Conservation (phyloP, 2,113 vertebrate genomes). For the Sakesphorus luctuosus region DNA sequence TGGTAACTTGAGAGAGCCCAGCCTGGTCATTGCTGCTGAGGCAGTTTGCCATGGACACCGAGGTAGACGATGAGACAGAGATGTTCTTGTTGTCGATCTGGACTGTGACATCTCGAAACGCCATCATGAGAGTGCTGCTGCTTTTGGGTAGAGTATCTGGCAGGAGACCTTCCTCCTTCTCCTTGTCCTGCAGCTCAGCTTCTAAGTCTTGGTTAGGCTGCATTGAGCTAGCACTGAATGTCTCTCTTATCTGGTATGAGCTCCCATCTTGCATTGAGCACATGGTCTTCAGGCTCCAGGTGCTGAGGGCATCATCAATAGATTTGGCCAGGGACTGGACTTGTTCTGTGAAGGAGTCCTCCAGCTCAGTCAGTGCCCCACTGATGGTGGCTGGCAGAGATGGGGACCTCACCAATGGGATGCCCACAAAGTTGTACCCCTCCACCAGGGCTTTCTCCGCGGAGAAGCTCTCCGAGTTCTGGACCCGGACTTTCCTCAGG, state of each 20-base stretch:
- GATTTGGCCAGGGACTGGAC: conserved; percentile 96
- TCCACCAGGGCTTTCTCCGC: conserved; percentile 92
- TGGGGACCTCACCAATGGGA: conserved; percentile 89
- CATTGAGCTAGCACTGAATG: conserved; percentile 78
- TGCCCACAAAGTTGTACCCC: conserved; percentile 88
- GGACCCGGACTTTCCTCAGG: conserved; percentile 88
- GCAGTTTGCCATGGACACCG: conserved; percentile 88
- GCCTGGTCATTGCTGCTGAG: conserved; percentile 60
- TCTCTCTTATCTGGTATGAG: conserved; percentile 90
- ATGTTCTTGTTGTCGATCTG: conserved; percentile 97
- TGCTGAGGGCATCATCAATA: conserved; percentile 95
- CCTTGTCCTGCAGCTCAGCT: conserved; percentile 78
- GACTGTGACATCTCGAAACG: conserved; percentile 95
- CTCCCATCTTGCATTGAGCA: conserved; percentile 87
- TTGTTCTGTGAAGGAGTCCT: conserved; percentile 97
- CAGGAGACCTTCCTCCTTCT: conserved; percentile 73
- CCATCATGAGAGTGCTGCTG: conserved; percentile 96
- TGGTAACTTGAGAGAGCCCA: conserved; percentile 38
- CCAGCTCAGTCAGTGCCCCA: conserved; percentile 90
- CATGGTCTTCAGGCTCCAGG: conserved; percentile 96
- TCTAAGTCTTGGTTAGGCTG: conserved; percentile 73
- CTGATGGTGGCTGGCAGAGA: conserved; percentile 88
- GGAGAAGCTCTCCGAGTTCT: conserved; percentile 88
- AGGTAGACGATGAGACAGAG: conserved; percentile 93
- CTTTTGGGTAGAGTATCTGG: conserved; percentile 84